phyloP scores from a whole-genome alignment of 2,113 vertebrate genomes.

The Chunga burmeisteri region DNA sequence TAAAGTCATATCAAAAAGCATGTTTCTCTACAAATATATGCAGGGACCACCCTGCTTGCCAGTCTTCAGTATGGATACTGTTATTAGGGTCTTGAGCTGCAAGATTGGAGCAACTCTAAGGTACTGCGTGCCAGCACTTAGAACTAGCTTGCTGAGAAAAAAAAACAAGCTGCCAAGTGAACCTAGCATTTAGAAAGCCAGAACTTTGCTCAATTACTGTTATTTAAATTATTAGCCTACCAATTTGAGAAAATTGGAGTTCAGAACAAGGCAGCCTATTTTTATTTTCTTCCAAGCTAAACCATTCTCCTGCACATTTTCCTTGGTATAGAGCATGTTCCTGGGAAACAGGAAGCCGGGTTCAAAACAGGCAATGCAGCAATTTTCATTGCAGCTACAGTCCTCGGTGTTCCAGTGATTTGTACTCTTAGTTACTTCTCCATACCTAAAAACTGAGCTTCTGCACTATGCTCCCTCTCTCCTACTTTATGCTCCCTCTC shows the following conservation, averaged over 20 bases:
- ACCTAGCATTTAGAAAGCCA: slow-evolving; percentile 44
- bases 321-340: neutral
- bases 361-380: neutral
- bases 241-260: slow-evolving; percentile 31
- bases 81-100: slow-evolving; percentile 21
- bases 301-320: neutral
- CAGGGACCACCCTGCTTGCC: neutral
- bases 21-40: neutral
- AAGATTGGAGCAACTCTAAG: neutral
- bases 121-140: neutral
- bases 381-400: neutral
- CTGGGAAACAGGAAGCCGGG: neutral
- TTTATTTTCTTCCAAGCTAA: slow-evolving; percentile 6
- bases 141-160: slow-evolving; percentile 10
- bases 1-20: neutral
- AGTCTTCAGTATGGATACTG: slow-evolving; percentile 1
- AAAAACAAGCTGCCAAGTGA: neutral
- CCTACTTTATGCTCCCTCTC: neutral
- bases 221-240: slow-evolving; percentile 56
- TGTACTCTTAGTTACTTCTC: neutral
- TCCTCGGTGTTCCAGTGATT: neutral
- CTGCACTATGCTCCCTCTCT: neutral
- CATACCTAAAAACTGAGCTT: neutral
- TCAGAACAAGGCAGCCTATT: slow-evolving; percentile 40
- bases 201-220: slow-evolving; percentile 54